A percentile compares a stretch with the other conserved stretches of the same genome.
These are phyloP conservation scores for Cephalotes varians DNA, from an alignment of 2,888 invertebrate genomes.

Conservation along the genomic window DNA sequence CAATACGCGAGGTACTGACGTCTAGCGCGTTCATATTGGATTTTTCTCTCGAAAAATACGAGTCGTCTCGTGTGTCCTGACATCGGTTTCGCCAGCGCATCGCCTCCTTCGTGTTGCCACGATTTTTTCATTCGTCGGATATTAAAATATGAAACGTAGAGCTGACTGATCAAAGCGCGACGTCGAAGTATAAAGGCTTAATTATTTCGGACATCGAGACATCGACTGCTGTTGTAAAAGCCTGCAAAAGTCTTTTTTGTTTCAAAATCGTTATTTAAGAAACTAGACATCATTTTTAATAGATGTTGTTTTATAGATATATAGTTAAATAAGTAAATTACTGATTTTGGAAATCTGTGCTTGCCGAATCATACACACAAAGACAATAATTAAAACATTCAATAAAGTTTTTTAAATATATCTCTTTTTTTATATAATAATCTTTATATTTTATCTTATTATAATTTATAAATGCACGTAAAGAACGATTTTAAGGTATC, in stretches of 20 bases:
- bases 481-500: too few species aligned
- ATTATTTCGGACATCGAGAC: slow-evolving; percentile 4
- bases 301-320: too few species aligned
- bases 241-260: background rate
- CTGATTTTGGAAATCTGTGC: background rate
- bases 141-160: slow-evolving; percentile 18
- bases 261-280: background rate
- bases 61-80: slow-evolving; percentile 14
- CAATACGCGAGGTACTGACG: slow-evolving; percentile 25
- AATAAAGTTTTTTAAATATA: background rate
- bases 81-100: background rate
- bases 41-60: slow-evolving; percentile 37
- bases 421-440: background rate
- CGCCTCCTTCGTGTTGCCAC: background rate
- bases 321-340: background rate
- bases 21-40: slow-evolving; percentile 55
- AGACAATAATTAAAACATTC: background rate
- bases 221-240: background rate
- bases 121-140: slow-evolving; percentile 21
- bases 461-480: background rate
- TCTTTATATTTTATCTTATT: background rate
- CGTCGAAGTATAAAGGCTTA: background rate
- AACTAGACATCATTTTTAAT: background rate
- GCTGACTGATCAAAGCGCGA: slow-evolving; percentile 20
- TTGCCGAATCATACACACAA: background rate